A percentile compares a stretch with the other conserved stretches of the same genome.
Evolutionary conservation across 2,797 vertebrate genomes (phyloP).

Genomic region (Spinibarbus caldwelli): DNA sequence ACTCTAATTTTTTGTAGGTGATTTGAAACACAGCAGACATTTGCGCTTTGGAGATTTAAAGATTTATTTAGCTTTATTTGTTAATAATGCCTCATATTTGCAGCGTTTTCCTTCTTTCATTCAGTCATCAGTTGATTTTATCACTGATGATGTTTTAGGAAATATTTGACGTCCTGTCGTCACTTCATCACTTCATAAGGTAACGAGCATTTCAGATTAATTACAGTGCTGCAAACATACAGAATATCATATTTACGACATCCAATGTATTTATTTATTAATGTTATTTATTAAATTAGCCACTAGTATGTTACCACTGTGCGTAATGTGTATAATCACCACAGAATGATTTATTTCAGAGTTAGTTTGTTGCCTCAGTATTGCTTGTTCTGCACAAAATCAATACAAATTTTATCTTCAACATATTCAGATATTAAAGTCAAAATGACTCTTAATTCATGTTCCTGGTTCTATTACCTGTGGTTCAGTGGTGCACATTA

Average conservation of each 20-base stretch:
- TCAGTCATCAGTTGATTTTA: not conserved
- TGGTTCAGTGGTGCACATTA: not conserved
- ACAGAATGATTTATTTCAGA: not conserved
- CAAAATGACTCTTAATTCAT: not conserved
- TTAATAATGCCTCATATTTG: not conserved
- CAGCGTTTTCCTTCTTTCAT: not conserved
- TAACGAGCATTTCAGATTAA: not conserved
- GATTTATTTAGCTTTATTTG: too few species aligned
- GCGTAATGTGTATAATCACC: constrained; percentile 2
- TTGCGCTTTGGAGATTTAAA: not conserved
- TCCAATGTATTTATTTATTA: constrained; percentile 56
- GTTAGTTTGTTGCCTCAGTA: not conserved
- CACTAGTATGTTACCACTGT: constrained; percentile 17
- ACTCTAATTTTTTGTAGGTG: not conserved
- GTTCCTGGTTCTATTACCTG: not conserved
- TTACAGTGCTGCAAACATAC: not conserved
- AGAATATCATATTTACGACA: not conserved
- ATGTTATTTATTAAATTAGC: constrained; percentile 66
- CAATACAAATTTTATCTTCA: not conserved
- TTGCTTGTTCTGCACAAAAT: not conserved
- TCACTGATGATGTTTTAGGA: not conserved
- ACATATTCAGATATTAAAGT: not conserved
- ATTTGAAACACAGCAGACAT: not conserved
- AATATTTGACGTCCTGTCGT: not conserved
- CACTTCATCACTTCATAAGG: not conserved